Evolutionary conservation across 2,797 vertebrate genomes (phyloP).

Genomic region (Poeciliopsis presidionis): DNA sequence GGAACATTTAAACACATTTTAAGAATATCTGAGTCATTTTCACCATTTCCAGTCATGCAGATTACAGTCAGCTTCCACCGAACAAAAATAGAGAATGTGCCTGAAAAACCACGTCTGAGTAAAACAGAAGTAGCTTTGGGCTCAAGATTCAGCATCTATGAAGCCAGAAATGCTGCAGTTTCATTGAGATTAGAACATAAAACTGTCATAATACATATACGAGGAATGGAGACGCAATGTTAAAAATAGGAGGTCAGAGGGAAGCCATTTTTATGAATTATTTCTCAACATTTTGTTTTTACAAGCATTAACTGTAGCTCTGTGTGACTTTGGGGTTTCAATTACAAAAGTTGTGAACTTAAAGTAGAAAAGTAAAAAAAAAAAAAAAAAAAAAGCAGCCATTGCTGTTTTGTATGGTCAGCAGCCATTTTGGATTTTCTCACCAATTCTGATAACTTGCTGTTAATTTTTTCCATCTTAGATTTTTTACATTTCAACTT

Average conservation of each 20-base stretch:
- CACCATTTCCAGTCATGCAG: slow-evolving; percentile 71
- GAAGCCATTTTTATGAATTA: too few species aligned
- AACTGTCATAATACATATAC: neutral
- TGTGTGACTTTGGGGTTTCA: neutral
- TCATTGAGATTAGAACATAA: neutral
- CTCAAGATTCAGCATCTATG: neutral
- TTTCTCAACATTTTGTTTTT: neutral
- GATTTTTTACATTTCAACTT: neutral
- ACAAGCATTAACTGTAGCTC: neutral
- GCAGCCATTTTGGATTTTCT: neutral
- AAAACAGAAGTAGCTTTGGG: slow-evolving; percentile 17
- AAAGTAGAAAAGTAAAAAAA: neutral
- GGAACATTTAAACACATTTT: slow-evolving; percentile 13
- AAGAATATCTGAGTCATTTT: slow-evolving; percentile 48
- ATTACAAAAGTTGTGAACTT: neutral
- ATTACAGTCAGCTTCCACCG: slow-evolving; percentile 62
- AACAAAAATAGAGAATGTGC: slow-evolving; percentile 51
- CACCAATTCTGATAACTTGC: neutral
- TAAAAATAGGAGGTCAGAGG: neutral
- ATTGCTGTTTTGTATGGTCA: neutral
- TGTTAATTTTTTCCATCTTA: neutral
- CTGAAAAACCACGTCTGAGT: slow-evolving; percentile 37
- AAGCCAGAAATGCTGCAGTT: neutral
- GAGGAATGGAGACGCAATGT: neutral
- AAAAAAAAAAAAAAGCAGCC: neutral